A percentile compares a stretch with the other conserved stretches of the same genome.
These are phyloP conservation scores for Callyntrura sp. DNA, from an alignment of 2,888 invertebrate genomes.

Conservation along the genomic window DNA sequence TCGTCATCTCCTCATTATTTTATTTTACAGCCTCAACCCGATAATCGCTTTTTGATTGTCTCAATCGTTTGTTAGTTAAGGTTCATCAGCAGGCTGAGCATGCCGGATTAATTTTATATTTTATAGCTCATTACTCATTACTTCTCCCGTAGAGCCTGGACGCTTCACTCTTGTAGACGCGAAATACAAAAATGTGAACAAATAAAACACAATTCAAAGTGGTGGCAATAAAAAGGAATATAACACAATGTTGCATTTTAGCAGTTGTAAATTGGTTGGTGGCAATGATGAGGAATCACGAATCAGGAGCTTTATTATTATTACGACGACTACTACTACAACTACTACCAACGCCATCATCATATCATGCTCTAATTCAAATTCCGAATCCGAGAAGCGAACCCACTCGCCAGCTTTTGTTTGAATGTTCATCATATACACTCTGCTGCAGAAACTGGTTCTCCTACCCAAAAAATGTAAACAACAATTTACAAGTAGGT, in stretches of 20 bases:
- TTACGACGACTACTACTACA: neutral
- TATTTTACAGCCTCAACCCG: neutral
- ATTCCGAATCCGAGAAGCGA: neutral
- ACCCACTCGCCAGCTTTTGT: neutral
- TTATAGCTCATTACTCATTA: neutral
- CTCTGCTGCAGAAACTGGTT: conserved; percentile 39
- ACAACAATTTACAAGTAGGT: conserved; percentile 31
- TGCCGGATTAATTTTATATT: neutral
- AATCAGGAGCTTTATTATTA: too few relatives aligned
- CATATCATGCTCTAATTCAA: conserved; percentile 20
- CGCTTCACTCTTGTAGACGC: neutral
- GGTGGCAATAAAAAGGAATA: neutral
- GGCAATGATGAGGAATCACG: conserved; percentile 8
- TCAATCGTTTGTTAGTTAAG: neutral
- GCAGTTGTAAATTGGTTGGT: conserved; percentile 33
- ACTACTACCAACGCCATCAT: neutral
- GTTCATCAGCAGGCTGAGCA: neutral
- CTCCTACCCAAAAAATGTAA: conserved; percentile 7
- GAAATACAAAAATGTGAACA: conserved; percentile 1
- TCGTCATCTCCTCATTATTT: conserved; percentile 1
- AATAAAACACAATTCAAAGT: conserved; percentile 4
- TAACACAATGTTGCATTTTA: neutral
- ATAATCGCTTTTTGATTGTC: neutral
- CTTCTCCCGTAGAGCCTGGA: neutral
- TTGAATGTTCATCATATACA: neutral